Base-by-base conservation (phyloP, 1,140 invertebrate species). In the Stegodyphus dumicola region DNA sequence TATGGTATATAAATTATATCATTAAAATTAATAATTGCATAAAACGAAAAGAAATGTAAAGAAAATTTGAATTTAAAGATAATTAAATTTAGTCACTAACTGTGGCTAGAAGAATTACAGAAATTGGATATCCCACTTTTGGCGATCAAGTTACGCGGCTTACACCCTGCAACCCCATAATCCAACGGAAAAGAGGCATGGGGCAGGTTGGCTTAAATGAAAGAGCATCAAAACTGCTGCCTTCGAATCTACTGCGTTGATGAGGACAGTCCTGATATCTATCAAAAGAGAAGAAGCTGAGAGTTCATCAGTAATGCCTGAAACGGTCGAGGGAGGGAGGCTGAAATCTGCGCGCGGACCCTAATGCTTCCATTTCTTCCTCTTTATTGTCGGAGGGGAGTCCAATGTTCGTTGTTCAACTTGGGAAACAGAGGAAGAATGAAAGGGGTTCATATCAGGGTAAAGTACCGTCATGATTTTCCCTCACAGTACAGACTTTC, bases 311-410 rank as follows among this genome's bases (percentile, higher is more conserved):
- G 74, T 76, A 71, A 65, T 60, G 79, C 69, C 17, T 51, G 79
- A 52, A 81, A 85, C 64, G 80, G 80, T 77, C 81, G 48, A 54
- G 73, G 51, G n/a, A 48, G 6, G 73, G 52, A 49, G 15, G 70
- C 15, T 15, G 49, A 60, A 70, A 81, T 74, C 77, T 79, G 18
- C 56, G 52, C 66, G 17, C n/a, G 17, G 51, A 17, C 49, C 66
- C 67, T 77, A 85, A 85, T 85, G 81, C 81, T 60, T 69, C 81
- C 81, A 85, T 85, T 85, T 85, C 81, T 73, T 73, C 74, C 51
- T 71, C 66, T 85, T 85, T 85, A 85, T 85, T 77, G 81, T 85
- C 74, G 15, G 49, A 10, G 49, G 33, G n/a, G 53, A n/a, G 10
- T 77, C 7, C 13, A 66, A 60, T 33, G 74, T 11, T 10, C 18